Evolutionary conservation across 2,113 vertebrate genomes (phyloP).

Genomic region (Megaceryle maxima): DNA sequence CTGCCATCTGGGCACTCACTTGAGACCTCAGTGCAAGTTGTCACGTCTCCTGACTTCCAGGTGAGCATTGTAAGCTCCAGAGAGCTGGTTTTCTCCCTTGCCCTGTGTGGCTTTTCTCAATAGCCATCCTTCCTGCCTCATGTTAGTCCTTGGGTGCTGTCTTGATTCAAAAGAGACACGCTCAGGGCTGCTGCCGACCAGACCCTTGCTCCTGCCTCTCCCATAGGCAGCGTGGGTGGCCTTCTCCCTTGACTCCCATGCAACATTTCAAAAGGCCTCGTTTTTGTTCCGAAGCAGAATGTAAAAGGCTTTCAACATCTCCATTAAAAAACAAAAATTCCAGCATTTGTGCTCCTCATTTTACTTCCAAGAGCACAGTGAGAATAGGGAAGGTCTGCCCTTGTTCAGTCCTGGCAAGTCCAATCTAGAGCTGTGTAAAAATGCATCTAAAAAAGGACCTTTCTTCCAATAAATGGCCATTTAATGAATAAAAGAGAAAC

Average conservation of each 20-base stretch:
- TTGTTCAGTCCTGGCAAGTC: slow-evolving; percentile 44
- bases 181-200: neutral
- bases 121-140: neutral
- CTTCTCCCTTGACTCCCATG: slow-evolving; percentile 26
- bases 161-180: neutral
- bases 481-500: slow-evolving; percentile 66
- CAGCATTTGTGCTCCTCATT: slow-evolving; percentile 8
- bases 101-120: neutral
- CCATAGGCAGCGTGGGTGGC: neutral
- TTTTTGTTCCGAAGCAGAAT: slow-evolving; percentile 17
- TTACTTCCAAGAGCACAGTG: slow-evolving; percentile 30
- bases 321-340: slow-evolving; percentile 35
- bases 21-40: neutral
- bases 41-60: neutral
- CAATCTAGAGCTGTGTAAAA: slow-evolving; percentile 59
- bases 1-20: neutral
- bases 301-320: slow-evolving; percentile 55
- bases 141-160: neutral
- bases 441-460: slow-evolving; percentile 59
- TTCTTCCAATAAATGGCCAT: slow-evolving; percentile 63
- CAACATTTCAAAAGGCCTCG: slow-evolving; percentile 16
- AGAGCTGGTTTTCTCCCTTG: neutral
- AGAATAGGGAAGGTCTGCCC: slow-evolving; percentile 40
- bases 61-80: neutral
- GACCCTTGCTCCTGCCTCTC: neutral